Base-by-base conservation (phyloP, 2,888 invertebrate species). In the Lepidochrysops patricia region DNA sequence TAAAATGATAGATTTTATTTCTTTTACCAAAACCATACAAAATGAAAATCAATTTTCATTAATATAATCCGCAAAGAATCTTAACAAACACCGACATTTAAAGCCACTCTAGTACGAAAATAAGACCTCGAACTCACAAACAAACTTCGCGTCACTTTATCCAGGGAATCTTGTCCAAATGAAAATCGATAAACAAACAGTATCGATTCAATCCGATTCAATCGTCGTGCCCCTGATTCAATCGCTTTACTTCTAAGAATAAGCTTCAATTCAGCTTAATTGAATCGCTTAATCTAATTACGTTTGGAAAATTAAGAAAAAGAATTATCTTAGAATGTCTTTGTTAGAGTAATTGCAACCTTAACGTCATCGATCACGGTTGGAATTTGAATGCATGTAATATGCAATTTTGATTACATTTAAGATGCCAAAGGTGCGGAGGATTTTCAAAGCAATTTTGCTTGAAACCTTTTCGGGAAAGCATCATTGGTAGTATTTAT, bases 201-300 rank as follows among this genome's bases (percentile, higher is more conserved):
- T 12, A 56, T 56, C 32, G 23, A 56, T 32, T 56, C 23, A 34
- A 56, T 56, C 34, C 23, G 34, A 23, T 54, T 32, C 29, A 29
- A 54, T 23, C 25, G 25, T 27, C 27, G 5, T 25, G 12, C 3
- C 23, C 9, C 19, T 2, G 43, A 9, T 19, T 52, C 52, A 13
- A 52, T 52, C 52, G 52, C 7, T 6, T n/a, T 26, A 2, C 29
- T 29, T 32, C 54, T 54, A 54, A 54, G 32, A 54, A 54, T 54
- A 29, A 54, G 29, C 27, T 29, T 32, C 54, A 54, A 54, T 54
- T 32, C 19, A 19, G 19, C 54, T 32, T 54, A 54, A 54, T 54
- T 54, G 54, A 54, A 54, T 29, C 54, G 32, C 54, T 54, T 54
- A 27, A 29, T 54, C 54, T 54, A 54, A 54, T 54, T 54, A 54